phyloP scores from a whole-genome alignment of 1,140 invertebrate species.

The Ceratosolen solmsi region DNA sequence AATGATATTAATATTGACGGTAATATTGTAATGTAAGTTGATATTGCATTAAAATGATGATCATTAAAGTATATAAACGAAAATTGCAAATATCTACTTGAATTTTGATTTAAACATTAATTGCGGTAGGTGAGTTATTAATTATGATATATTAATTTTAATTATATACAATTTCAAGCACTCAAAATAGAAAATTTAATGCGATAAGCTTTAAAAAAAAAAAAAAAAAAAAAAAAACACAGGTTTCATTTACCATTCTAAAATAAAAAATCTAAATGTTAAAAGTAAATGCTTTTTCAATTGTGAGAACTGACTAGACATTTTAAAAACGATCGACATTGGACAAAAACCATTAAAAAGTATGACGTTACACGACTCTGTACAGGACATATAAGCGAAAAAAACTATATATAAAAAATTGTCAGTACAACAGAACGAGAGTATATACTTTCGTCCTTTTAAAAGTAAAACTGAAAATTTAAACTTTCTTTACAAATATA shows the following conservation, averaged over 20 bases:
- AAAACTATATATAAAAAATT: not conserved
- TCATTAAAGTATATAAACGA: too few relatives aligned
- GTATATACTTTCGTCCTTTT: not conserved
- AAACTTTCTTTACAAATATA: not conserved
- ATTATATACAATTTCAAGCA: too few relatives aligned
- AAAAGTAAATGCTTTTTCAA: not conserved
- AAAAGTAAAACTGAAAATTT: not conserved
- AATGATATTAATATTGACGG: too few relatives aligned
- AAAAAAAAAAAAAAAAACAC: not conserved
- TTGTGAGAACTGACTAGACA: not conserved
- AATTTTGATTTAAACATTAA: too few relatives aligned
- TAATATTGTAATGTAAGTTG: too few relatives aligned
- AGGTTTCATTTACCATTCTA: not conserved
- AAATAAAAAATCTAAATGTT: not conserved
- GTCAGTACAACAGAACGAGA: not conserved
- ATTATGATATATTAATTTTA: too few relatives aligned
- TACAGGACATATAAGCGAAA: not conserved
- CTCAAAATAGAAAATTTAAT: too few relatives aligned
- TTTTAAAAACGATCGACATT: not conserved
- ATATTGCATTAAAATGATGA: too few relatives aligned
- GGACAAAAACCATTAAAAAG: not conserved
- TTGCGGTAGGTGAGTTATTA: too few relatives aligned
- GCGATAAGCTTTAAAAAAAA: not conserved
- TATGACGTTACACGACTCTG: not conserved
- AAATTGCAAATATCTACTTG: too few relatives aligned